These are phyloP conservation scores for Rhadinocentrus ornatus DNA, from an alignment of 2,797 vertebrate species.

Conservation along the genomic window DNA sequence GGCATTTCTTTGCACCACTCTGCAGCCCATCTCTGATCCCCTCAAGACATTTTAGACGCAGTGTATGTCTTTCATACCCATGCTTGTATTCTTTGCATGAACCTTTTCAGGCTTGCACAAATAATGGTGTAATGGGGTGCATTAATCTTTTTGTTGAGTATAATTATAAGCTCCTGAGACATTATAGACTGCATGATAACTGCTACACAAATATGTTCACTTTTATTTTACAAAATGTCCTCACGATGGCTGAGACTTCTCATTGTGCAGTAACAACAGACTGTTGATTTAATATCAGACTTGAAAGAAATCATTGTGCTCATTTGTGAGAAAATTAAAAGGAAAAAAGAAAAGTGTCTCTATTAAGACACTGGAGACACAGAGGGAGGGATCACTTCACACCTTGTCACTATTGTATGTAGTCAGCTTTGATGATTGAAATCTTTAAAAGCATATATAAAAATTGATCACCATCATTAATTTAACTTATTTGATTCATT, in stretches of 20 bases:
- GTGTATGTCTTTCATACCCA: slow-evolving; percentile 20
- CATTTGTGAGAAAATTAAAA: too few species aligned
- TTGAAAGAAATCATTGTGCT: not conserved
- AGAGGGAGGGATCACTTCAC: too few species aligned
- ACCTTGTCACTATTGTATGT: too few species aligned
- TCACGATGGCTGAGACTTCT: not conserved
- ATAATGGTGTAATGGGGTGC: slow-evolving; percentile 41
- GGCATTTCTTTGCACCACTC: not conserved
- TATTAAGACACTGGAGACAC: too few species aligned
- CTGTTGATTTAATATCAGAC: not conserved
- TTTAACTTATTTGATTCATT: too few species aligned
- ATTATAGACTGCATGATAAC: not conserved
- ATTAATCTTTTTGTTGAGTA: slow-evolving; percentile 32
- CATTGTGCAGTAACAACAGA: not conserved
- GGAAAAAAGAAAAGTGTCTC: not conserved
- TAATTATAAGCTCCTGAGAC: slow-evolving; percentile 29
- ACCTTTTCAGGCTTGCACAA: slow-evolving; percentile 24
- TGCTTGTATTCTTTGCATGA: slow-evolving; percentile 12
- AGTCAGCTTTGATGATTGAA: too few species aligned
- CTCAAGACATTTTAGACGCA: slow-evolving; percentile 9
- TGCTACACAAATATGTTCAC: not conserved
- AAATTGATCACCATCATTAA: too few species aligned
- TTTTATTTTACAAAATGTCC: too few species aligned
- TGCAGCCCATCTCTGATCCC: not conserved
- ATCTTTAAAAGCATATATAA: too few species aligned